Evolutionary conservation across 1,140 invertebrate species (phyloP).

Genomic region (Sminthurinus signatus): DNA sequence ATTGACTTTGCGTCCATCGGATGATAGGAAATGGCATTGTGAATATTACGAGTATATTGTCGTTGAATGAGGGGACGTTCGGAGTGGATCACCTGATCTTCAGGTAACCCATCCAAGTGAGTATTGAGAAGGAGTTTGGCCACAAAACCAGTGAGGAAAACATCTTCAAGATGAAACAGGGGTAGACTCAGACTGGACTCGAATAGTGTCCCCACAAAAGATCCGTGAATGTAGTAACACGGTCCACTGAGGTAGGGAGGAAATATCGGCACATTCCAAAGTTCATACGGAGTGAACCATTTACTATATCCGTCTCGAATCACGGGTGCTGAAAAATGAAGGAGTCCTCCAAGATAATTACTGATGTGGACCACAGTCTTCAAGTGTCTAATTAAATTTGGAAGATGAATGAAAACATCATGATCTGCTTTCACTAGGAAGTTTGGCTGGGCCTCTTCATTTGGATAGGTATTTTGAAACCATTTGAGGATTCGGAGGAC

Average conservation of each 20-base stretch:
- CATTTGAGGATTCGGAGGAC: conserved; percentile 47
- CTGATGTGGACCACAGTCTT: neutral
- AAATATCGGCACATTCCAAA: neutral
- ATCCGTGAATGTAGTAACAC: conserved; percentile 65
- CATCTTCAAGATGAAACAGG: conserved; percentile 75
- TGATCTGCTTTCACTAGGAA: conserved; percentile 50
- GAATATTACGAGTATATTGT: neutral
- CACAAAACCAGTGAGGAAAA: conserved; percentile 67
- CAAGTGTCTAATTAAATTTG: conserved; percentile 41
- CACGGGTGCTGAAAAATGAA: conserved; percentile 13
- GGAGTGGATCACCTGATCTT: neutral
- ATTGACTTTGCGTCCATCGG: neutral
- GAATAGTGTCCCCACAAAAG: conserved; percentile 60
- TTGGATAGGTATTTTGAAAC: conserved; percentile 42
- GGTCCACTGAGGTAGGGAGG: conserved; percentile 32
- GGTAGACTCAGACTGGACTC: conserved; percentile 59
- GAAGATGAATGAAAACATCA: conserved; percentile 49
- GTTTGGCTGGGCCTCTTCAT: conserved; percentile 32
- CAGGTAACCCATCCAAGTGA: neutral
- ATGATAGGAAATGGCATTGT: neutral
- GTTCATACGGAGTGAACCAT: conserved; percentile 42
- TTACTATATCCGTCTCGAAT: conserved; percentile 39
- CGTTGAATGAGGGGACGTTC: neutral
- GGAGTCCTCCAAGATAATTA: conserved; percentile 25
- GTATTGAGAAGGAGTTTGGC: conserved; percentile 7